These are phyloP conservation scores for Drosophila paramelanica DNA, from an alignment of 2,888 invertebrate genomes.

Conservation along the genomic window DNA sequence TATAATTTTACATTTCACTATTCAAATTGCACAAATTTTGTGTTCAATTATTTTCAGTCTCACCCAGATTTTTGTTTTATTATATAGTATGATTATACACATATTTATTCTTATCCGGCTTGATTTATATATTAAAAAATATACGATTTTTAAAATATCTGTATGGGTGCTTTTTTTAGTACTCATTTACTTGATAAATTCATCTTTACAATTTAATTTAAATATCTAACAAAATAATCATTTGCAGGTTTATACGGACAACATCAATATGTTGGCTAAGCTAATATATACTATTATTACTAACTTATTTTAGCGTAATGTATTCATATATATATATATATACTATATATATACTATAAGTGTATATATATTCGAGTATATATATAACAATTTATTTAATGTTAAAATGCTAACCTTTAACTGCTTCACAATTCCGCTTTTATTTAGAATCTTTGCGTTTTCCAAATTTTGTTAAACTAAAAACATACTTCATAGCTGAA, in stretches of 20 bases:
- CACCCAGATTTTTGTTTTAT: slow-evolving; percentile 57
- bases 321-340: slow-evolving; percentile 13
- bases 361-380: slow-evolving; percentile 31
- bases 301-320: slow-evolving; percentile 58
- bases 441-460: slow-evolving; percentile 47
- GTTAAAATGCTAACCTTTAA: slow-evolving; percentile 78
- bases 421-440: slow-evolving; percentile 61
- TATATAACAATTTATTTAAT: slow-evolving; percentile 73
- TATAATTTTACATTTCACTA: slow-evolving; percentile 42
- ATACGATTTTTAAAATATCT: slow-evolving; percentile 68
- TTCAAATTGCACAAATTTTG: slow-evolving; percentile 59
- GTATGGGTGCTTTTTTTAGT: slow-evolving; percentile 55
- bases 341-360: slow-evolving; percentile 24
- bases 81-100: slow-evolving; percentile 48
- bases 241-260: slow-evolving; percentile 49
- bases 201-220: slow-evolving; percentile 71
- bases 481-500: slow-evolving; percentile 19
- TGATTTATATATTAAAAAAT: slow-evolving; percentile 61
- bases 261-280: slow-evolving; percentile 60
- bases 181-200: slow-evolving; percentile 75
- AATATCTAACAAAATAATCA: slow-evolving; percentile 69
- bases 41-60: slow-evolving; percentile 71
- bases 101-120: slow-evolving; percentile 43
- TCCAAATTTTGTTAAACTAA: slow-evolving; percentile 23
- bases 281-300: slow-evolving; percentile 66